Conservation (phyloP, 2,113 vertebrate genomes). For the Corythornis madagascariensis region DNA sequence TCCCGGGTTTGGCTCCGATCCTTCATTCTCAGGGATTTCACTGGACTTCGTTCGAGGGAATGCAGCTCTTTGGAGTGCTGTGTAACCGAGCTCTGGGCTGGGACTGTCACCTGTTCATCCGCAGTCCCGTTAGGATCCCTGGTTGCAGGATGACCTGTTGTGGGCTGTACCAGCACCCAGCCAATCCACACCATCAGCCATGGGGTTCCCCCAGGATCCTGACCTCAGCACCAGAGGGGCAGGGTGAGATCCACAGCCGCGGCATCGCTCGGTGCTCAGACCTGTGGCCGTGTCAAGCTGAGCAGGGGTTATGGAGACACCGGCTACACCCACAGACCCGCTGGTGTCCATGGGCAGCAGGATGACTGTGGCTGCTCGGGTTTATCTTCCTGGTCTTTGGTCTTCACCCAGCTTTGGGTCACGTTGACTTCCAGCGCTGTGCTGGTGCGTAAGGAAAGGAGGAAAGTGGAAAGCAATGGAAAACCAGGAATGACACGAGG, state of each 20-base stretch:
- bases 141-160: not conserved
- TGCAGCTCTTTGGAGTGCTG: not conserved
- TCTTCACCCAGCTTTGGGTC: not conserved
- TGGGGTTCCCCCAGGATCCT: not conserved
- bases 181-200: fast-evolving
- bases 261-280: fast-evolving
- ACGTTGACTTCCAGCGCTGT: not conserved
- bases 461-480: not conserved
- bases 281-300: too few species aligned
- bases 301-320: not conserved
- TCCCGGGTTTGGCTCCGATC: not conserved
- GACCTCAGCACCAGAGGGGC: not conserved
- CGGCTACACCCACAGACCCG: too few species aligned
- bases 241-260: fast-evolving
- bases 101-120: not conserved
- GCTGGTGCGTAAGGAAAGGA: not conserved
- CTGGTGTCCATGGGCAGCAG: not conserved
- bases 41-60: not conserved
- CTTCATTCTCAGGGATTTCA: not conserved
- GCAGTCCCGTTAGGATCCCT: not conserved
- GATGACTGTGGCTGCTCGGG: not conserved
- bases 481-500: too few species aligned
- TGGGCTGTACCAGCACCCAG: fast-evolving
- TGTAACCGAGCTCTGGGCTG: fast-evolving
- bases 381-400: not conserved